Base-by-base conservation (phyloP, 2,797 vertebrate genomes). In the Silurus aristotelis region DNA sequence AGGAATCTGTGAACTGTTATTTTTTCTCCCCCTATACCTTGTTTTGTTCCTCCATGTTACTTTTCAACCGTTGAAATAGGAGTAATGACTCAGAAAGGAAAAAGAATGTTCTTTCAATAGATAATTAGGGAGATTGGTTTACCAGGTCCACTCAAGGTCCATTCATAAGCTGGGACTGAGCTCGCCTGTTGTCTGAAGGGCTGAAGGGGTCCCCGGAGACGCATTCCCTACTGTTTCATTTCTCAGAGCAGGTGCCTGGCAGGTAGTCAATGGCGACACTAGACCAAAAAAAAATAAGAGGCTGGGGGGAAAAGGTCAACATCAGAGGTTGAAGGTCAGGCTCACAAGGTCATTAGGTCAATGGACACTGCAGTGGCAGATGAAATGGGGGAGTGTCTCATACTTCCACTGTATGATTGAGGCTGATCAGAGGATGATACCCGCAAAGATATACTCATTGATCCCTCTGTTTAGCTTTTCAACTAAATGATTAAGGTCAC, bases 81-180 rank as follows among this genome's bases (percentile, higher is more conserved):
- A 92, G 92, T 93, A 92, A 92, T 94, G 92, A 93, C 90, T 92
- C 90, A 91, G 75, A 93, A 93, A 94, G 93, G 94, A 93, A 92
- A 94, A 95, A 95, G 92, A 95, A 95, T 94, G 92, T 94, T 93
- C 92, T 95, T 96, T 95, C 92, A 95, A 91, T 95, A 95, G 95
- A 96, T 97, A 96, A 97, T 98, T 97, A 98, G 96, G 94, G 95
- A 97, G 96, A 98, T 97, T 97, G 96, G 96, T 95, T 97, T 96
- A 93, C 93, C 91, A 93, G 93, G 91, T 91, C 93, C 92, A 94
- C 94, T 95, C 93, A 93, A 92, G 94, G 92, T 90, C 94, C 89
- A 92, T 95, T 95, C 93, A 95, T 88, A 95, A 92, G 92, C 92
- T 91, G 90, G 91, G 92, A 90, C 93, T 91, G 88, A 89, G 93